phyloP scores from a whole-genome alignment of 2,113 vertebrate genomes.

The Pithys albifrons region DNA sequence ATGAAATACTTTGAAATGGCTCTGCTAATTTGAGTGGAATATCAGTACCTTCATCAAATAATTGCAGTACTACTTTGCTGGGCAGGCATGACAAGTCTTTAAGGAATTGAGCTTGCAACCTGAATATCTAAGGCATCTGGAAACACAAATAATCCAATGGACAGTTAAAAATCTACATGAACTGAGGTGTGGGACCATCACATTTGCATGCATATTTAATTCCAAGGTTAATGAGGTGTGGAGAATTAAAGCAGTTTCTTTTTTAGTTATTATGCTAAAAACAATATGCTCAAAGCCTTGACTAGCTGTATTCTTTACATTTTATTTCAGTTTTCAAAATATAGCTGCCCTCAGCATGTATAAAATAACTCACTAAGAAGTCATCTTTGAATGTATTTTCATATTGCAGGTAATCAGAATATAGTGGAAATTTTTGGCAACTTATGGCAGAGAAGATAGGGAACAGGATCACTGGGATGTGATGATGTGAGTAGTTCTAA shows the following conservation, averaged over 20 bases:
- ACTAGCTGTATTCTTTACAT: neutral
- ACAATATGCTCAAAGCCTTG: neutral
- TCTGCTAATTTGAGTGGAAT: constrained; percentile 45
- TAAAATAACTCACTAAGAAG: neutral
- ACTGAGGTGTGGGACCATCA: neutral
- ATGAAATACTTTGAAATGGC: constrained; percentile 41
- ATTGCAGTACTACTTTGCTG: neutral
- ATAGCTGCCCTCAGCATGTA: neutral
- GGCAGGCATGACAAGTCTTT: neutral
- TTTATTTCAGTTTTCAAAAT: constrained; percentile 1
- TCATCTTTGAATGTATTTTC: constrained; percentile 19
- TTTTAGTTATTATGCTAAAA: neutral
- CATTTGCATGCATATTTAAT: neutral
- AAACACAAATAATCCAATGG: neutral
- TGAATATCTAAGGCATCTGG: neutral
- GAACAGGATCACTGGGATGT: neutral
- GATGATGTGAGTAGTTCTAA: constrained; percentile 8
- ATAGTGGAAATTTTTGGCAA: neutral
- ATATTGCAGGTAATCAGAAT: neutral
- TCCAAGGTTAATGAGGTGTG: neutral
- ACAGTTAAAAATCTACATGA: neutral
- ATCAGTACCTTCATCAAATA: constrained; percentile 42
- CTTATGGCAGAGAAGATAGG: neutral
- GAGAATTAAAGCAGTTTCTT: neutral
- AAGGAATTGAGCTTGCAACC: neutral